Evolutionary conservation across 2,797 vertebrate species (phyloP).

Genomic region (Centroberyx gerrardi): DNA sequence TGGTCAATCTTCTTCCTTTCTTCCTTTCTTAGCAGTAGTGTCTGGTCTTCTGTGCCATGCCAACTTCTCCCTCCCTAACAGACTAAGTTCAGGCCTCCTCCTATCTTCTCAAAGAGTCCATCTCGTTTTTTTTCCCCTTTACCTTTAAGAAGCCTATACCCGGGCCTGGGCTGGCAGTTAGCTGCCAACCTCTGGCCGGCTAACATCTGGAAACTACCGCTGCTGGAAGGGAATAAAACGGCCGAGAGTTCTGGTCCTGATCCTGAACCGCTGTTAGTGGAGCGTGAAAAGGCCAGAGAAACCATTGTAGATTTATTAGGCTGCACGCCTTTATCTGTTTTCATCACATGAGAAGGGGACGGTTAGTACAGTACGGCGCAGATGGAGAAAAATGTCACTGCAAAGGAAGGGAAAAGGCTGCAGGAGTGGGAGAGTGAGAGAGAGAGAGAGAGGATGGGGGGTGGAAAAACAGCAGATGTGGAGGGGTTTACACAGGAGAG

Average conservation of each 20-base stretch:
- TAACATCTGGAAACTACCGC: conserved; percentile 74
- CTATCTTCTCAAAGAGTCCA: conserved; percentile 38
- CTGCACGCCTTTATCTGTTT: conserved; percentile 75
- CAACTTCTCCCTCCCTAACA: conserved; percentile 29
- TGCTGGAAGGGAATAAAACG: conserved; percentile 74
- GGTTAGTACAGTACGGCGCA: conserved; percentile 41
- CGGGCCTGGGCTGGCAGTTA: conserved; percentile 53
- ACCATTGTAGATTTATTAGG: conserved; percentile 67
- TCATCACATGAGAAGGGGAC: conserved; percentile 66
- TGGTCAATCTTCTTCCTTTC: conserved; percentile 18
- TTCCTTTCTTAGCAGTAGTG: conserved; percentile 3
- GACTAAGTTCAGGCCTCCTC: conserved; percentile 14
- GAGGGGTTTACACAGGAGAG: conserved; percentile 19
- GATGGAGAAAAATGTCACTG: conserved; percentile 26
- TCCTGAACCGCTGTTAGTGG: conserved; percentile 63
- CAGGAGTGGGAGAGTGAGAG: conserved; percentile 15
- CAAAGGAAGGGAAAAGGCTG: conserved; percentile 24
- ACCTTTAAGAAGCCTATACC: conserved; percentile 57
- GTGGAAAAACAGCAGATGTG: conserved; percentile 51
- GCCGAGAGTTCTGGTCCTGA: conserved; percentile 62
- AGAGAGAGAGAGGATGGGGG: conserved; percentile 9
- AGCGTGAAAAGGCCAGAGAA: conserved; percentile 70
- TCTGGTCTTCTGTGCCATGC: conserved; percentile 33
- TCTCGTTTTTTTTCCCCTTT: conserved; percentile 1
- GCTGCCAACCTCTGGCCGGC: conserved; percentile 62